Evolutionary conservation across 1,140 invertebrate genomes (phyloP).

Genomic region (Nasonia longicornis): DNA sequence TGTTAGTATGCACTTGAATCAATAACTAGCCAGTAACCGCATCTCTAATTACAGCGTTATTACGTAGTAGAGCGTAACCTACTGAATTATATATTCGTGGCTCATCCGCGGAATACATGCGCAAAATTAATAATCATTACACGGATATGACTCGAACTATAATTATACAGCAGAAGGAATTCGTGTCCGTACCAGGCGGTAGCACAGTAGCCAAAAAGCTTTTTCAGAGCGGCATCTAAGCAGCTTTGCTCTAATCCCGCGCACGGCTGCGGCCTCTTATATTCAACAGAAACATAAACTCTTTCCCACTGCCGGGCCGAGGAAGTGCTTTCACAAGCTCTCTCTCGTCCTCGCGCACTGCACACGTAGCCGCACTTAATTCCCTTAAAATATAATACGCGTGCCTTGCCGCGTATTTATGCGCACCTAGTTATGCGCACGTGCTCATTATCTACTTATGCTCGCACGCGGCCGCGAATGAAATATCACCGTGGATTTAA

Average conservation of each 20-base stretch:
- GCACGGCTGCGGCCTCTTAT: background rate
- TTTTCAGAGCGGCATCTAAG: conserved; percentile 24
- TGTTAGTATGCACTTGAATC: too few species aligned
- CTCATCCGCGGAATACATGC: too few species aligned
- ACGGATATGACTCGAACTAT: background rate
- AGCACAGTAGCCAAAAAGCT: conserved; percentile 1
- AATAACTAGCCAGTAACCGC: too few species aligned
- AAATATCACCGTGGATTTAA: conserved; percentile 18
- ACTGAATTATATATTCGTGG: too few species aligned
- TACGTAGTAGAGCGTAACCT: too few species aligned
- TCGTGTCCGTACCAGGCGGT: too few species aligned
- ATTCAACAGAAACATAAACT: conserved; percentile 33
- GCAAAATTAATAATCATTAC: too few species aligned
- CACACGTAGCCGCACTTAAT: conserved; percentile 28
- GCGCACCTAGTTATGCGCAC: background rate
- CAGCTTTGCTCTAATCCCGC: conserved; percentile 27
- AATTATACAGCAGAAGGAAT: background rate
- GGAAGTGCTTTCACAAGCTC: conserved; percentile 5
- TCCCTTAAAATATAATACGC: conserved; percentile 18
- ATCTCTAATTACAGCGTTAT: too few species aligned
- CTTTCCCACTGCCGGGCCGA: background rate
- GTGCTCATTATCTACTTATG: conserved; percentile 25
- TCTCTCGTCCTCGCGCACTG: background rate
- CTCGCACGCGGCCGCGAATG: conserved; percentile 3
- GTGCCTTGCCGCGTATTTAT: background rate